Conservation (phyloP, 2,113 vertebrate species). For the Propithecus coquereli region DNA sequence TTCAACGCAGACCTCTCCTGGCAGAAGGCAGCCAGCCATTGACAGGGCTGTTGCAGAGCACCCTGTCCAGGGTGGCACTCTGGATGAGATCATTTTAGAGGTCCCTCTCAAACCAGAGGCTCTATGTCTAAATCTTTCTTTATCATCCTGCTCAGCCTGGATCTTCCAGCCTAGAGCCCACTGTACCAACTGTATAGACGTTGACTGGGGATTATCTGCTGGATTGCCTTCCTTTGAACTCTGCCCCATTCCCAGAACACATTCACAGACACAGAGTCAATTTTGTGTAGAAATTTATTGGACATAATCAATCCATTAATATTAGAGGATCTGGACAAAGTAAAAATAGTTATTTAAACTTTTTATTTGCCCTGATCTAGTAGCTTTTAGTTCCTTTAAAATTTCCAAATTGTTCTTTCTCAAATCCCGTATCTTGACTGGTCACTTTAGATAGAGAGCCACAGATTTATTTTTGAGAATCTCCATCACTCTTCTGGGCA, state of each 20-base stretch:
- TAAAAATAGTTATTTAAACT: neutral
- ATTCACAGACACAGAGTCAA: neutral
- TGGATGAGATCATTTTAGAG: neutral
- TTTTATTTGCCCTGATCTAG: slow-evolving; percentile 1
- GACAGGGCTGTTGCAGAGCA: no score
- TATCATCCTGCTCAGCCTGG: neutral
- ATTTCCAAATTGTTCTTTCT: neutral
- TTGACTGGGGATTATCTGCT: neutral
- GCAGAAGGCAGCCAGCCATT: neutral
- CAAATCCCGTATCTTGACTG: neutral
- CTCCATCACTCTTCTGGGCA: neutral
- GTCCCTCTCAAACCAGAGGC: neutral
- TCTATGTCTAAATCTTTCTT: neutral
- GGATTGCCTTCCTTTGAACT: neutral
- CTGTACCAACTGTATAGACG: neutral
- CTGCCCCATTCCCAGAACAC: neutral
- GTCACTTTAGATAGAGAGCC: neutral
- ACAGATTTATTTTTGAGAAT: neutral
- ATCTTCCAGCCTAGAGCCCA: neutral
- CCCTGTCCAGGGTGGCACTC: neutral
- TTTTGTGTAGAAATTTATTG: slow-evolving; percentile 64
- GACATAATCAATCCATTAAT: neutral
- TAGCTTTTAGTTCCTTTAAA: slow-evolving; percentile 24
- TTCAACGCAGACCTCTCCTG: neutral
- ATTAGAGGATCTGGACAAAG: neutral